phyloP scores from a whole-genome alignment of 2,113 vertebrate species.

The Microcebus tavaratra region DNA sequence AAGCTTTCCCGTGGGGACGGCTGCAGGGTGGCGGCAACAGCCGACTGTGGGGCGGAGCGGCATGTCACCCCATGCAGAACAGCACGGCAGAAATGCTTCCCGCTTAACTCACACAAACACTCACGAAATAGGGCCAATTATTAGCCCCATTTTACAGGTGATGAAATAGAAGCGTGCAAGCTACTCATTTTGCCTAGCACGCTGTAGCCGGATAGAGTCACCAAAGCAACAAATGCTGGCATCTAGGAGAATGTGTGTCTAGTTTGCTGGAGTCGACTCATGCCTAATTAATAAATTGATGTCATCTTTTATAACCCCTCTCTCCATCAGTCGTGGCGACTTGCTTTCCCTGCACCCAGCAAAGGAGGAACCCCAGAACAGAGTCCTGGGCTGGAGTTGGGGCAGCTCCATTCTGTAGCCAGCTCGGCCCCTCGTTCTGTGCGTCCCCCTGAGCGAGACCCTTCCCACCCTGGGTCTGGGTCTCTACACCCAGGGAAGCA shows the following conservation, averaged over 20 bases:
- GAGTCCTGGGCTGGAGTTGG: background rate
- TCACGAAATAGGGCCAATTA: background rate
- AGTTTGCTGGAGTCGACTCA: background rate
- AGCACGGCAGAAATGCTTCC: background rate
- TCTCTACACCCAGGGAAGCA: background rate
- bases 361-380: background rate
- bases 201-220: background rate
- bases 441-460: background rate
- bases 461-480: background rate
- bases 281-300: background rate
- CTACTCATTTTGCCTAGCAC: background rate
- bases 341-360: background rate
- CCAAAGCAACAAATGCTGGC: background rate
- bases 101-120: background rate
- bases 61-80: no score
- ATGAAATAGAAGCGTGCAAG: background rate
- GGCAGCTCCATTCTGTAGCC: background rate
- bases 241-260: background rate
- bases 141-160: background rate
- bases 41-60: background rate
- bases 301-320: rapidly evolving
- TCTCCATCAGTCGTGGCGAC: background rate
- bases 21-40: background rate
- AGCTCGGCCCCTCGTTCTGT: background rate
- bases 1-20: background rate